phyloP scores from a whole-genome alignment of 2,113 vertebrate genomes.

The Progne subis region DNA sequence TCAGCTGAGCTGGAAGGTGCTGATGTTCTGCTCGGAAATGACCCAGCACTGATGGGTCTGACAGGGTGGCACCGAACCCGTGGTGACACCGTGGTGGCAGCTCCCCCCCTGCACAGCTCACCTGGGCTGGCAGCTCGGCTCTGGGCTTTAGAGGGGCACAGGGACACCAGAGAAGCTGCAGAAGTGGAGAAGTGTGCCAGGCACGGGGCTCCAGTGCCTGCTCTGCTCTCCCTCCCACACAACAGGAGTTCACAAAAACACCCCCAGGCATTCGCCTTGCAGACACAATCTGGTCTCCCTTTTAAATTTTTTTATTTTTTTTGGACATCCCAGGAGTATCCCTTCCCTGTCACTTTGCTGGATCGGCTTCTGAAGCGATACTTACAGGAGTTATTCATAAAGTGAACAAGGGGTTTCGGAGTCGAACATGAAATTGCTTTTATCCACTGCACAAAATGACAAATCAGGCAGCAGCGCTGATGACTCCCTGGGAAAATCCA shows the following conservation, averaged over 20 bases:
- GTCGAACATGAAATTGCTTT: conserved; percentile 45
- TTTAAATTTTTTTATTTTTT: neutral
- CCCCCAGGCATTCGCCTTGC: neutral
- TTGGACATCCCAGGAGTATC: neutral
- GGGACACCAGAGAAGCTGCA: neutral
- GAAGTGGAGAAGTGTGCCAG: neutral
- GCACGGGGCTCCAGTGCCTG: neutral
- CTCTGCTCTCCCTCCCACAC: neutral
- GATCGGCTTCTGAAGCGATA: neutral
- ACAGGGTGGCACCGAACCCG: neutral
- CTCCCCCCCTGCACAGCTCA: accelerated
- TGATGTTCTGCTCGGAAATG: neutral
- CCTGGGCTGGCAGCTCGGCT: neutral
- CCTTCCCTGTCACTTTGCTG: neutral
- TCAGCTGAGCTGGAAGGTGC: neutral
- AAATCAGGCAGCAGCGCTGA: neutral
- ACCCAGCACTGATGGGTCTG: neutral
- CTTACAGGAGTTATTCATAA: conserved; percentile 13
- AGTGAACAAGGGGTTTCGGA: conserved; percentile 8
- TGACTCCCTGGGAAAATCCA: neutral
- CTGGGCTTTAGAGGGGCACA: neutral
- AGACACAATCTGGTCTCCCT: neutral
- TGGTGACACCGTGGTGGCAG: neutral
- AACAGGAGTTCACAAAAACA: neutral
- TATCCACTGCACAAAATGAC: neutral